Evolutionary conservation across 2,113 vertebrate genomes (phyloP), one percentile per base, ranked within the genome.

Genomic region (Lontra canadensis): DNA sequence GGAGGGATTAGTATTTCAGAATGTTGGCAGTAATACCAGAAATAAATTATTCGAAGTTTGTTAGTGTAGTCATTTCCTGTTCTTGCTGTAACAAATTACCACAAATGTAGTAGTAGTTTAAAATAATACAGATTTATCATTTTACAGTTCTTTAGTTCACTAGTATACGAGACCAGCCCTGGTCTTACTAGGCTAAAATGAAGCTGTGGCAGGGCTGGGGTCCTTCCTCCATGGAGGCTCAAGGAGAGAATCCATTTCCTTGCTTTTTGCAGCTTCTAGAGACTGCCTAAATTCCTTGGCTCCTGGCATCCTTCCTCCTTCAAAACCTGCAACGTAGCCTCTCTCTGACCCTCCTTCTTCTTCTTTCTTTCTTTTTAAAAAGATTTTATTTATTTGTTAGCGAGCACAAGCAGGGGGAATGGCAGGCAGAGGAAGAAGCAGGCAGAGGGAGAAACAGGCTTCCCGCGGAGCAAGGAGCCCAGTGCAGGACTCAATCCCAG

Each of bases 1-100:
- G 74, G 73, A 93, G n/a, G 26, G 52, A 13, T 94, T 87, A 57
- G 34, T 74, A 71, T 95, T 93, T 97, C 88, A 94, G 87, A 83
- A 89, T 76, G 12, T 63, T 92, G 86, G 83, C 17, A 26, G 52
- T 90, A 49, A 81, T 49, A 26, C 44, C 63, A 90, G 65, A 88
- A 87, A 87, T 29, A 88, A 65, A 90, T 76, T 71, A 96, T 69
- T 39, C 76, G 14, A 84, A 65, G 13, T 57, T 83, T 92, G 65
- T 69, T 94, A 86, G 12, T 91, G 10, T 82, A 67, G 76, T 91
- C 15, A 36, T 94, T 96, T 95, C 6, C 44, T 95, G 1, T 95
- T 90, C 23, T 26, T 95, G 52, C 21, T 20, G 2, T 69, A 82
- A 93, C 63, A 95, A 71, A 93, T 92, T 76, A 80, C 44, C 21